These are phyloP conservation scores for Phrynosoma platyrhinos DNA, from an alignment of 2,113 vertebrate genomes.

Conservation along the genomic window DNA sequence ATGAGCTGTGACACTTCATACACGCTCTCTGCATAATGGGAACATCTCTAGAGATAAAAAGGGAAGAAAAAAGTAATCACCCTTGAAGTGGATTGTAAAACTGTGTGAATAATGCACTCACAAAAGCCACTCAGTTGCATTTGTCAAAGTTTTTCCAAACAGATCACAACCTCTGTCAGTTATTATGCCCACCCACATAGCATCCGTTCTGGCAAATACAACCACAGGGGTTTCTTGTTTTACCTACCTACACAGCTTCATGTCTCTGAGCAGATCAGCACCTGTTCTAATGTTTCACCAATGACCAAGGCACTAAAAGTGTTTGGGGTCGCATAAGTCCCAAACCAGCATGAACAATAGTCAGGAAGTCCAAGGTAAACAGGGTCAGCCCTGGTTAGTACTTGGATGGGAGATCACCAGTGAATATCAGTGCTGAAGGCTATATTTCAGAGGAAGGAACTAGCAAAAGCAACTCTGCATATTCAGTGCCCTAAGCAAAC, in stretches of 20 bases:
- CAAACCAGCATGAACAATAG: too few relatives aligned
- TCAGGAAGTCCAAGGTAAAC: too few relatives aligned
- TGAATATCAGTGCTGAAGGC: too few relatives aligned
- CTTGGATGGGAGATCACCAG: too few relatives aligned
- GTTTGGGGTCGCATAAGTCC: neutral
- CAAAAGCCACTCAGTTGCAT: neutral
- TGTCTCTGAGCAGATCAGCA: neutral
- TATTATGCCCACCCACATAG: neutral
- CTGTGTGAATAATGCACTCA: conserved; percentile 13
- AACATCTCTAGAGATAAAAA: conserved; percentile 16
- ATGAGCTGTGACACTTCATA: conserved; percentile 23
- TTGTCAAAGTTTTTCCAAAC: conserved; percentile 6
- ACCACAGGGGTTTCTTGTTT: neutral
- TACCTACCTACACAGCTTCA: neutral
- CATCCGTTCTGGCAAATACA: neutral
- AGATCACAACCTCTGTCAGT: conserved; percentile 10
- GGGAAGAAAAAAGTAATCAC: neutral
- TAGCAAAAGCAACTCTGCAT: too few relatives aligned
- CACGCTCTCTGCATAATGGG: conserved; percentile 22
- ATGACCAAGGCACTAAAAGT: neutral
- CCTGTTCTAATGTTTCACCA: neutral
- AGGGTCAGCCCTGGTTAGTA: too few relatives aligned
- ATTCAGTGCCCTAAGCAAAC: too few relatives aligned
- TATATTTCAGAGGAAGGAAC: too few relatives aligned
- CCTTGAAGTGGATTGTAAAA: conserved; percentile 15